These are phyloP conservation scores for Clitarchus hookeri DNA, from an alignment of 2,888 invertebrate species.

Conservation along the genomic window DNA sequence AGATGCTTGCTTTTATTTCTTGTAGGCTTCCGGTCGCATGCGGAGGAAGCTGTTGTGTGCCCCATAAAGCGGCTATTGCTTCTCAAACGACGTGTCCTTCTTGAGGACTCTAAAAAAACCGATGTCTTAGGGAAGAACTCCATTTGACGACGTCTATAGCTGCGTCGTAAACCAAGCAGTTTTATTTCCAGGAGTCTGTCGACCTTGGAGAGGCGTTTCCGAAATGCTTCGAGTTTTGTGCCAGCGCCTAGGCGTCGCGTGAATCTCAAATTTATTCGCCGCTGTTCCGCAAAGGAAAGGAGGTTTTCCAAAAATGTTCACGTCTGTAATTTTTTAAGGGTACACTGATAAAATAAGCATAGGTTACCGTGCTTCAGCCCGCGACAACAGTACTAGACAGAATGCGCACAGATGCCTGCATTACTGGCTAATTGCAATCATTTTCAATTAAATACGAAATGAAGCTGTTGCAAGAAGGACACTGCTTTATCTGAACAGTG, in stretches of 20 bases:
- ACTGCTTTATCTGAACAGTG: no score
- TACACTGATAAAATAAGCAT: no score
- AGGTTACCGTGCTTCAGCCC: no score
- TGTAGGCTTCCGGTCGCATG: neutral
- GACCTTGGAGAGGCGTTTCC: neutral
- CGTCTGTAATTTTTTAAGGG: no score
- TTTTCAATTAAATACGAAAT: no score
- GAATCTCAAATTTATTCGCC: neutral
- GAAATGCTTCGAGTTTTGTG: neutral
- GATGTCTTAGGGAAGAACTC: neutral
- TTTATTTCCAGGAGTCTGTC: neutral
- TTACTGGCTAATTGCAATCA: no score
- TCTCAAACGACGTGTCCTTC: neutral
- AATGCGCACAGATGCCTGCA: no score
- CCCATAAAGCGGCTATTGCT: constrained; percentile 4
- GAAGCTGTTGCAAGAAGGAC: no score
- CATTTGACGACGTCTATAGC: neutral
- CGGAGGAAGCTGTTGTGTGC: neutral
- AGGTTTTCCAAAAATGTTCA: no score
- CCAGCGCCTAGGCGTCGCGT: neutral
- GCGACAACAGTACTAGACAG: no score
- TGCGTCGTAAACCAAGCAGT: neutral
- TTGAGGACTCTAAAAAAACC: neutral
- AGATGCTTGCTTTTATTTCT: neutral
- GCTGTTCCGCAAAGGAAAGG: no score